phyloP scores from a whole-genome alignment of 2,888 invertebrate genomes.

The Euzophera pinguis region DNA sequence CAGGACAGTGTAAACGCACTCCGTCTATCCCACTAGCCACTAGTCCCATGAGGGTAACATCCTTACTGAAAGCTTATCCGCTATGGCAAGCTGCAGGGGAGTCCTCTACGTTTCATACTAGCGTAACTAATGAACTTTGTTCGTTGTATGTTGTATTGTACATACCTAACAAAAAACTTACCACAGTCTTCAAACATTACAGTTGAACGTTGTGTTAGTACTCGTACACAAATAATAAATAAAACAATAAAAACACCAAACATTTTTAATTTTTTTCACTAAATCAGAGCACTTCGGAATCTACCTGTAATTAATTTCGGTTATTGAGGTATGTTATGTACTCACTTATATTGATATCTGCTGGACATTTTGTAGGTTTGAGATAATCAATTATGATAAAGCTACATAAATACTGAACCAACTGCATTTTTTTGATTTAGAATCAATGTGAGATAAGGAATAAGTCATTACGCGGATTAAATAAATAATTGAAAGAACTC shows the following conservation, averaged over 20 bases:
- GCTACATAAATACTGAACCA: constrained; percentile 15
- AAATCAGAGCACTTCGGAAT: neutral
- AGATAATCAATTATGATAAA: constrained; percentile 57
- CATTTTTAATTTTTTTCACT: neutral
- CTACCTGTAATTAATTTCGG: neutral
- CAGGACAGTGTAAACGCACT: too few species aligned
- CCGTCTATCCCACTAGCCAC: too few species aligned
- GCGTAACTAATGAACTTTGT: too few species aligned
- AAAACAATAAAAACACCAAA: constrained; percentile 32
- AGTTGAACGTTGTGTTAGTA: constrained; percentile 31
- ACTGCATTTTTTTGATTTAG: constrained; percentile 15
- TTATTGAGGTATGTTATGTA: constrained; percentile 13
- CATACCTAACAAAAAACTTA: constrained; percentile 30
- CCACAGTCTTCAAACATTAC: constrained; percentile 64
- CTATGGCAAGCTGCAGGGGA: too few species aligned
- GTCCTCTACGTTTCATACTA: too few species aligned
- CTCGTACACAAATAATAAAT: constrained; percentile 25
- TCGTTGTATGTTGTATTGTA: too few species aligned
- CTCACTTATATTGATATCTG: neutral
- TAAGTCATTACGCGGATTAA: too few species aligned
- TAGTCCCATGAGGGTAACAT: too few species aligned
- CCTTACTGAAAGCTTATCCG: too few species aligned
- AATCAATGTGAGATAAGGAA: neutral
- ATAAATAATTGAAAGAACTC: too few species aligned
- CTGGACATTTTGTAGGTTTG: constrained; percentile 19